Evolutionary conservation across 2,888 invertebrate species (phyloP).

Genomic region (Trichogramma dendrolimi): DNA sequence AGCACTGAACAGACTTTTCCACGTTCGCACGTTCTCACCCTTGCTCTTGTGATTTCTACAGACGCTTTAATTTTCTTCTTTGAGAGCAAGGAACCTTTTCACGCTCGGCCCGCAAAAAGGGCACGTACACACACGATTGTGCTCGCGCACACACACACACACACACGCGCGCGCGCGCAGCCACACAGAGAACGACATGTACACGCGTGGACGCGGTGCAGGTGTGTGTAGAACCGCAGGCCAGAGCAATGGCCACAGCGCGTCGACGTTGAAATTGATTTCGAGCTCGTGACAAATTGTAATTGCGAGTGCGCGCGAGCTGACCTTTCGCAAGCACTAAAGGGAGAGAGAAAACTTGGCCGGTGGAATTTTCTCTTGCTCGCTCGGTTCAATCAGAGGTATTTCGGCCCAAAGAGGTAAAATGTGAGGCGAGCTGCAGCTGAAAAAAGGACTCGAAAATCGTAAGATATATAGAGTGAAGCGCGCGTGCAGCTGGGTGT

Average conservation of each 20-base stretch:
- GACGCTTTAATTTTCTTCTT: slow-evolving; percentile 25
- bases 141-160: background rate
- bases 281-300: slow-evolving; percentile 25
- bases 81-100: no score
- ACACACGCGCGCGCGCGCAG: background rate
- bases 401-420: no score
- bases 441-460: no score
- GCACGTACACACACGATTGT: no score
- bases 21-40: slow-evolving; percentile 16
- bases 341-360: no score
- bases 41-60: slow-evolving; percentile 14
- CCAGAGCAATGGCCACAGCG: background rate
- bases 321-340: slow-evolving; percentile 4
- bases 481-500: no score
- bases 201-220: background rate
- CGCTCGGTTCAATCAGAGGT: no score
- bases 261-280: slow-evolving; percentile 20
- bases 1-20: slow-evolving; percentile 17
- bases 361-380: no score
- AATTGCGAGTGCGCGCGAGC: slow-evolving; percentile 14
- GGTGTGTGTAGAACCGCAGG: background rate
- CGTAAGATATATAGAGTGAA: no score
- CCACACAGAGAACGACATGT: background rate
- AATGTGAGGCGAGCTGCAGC: no score
- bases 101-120: no score